These are phyloP conservation scores for Numenius arquata DNA, from an alignment of 2,113 vertebrate genomes.

Conservation along the genomic window DNA sequence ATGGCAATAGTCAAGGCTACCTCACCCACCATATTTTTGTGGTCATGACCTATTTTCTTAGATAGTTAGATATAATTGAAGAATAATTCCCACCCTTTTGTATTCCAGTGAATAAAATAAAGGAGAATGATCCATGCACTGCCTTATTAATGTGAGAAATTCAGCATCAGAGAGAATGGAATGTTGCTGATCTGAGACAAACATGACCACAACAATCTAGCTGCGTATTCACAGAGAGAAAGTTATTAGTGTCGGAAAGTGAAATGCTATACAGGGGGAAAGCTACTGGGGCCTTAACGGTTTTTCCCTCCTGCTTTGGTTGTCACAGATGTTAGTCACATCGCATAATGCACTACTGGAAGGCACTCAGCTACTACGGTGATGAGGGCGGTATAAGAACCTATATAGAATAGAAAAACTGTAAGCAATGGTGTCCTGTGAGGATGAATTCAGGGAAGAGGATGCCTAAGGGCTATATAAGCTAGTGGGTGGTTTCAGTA, in stretches of 20 bases:
- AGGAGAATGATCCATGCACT: neutral
- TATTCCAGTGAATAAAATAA: neutral
- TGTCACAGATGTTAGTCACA: constrained; percentile 49
- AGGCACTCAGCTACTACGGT: neutral
- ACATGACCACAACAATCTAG: neutral
- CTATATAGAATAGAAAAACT: neutral
- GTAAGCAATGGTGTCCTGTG: constrained; percentile 3
- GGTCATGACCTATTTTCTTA: neutral
- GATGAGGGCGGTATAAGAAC: neutral
- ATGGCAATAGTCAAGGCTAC: neutral
- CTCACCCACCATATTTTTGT: neutral
- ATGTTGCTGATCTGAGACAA: neutral
- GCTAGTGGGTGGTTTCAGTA: constrained; percentile 24
- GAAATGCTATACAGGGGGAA: neutral
- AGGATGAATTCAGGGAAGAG: constrained; percentile 23
- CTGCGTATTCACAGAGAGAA: constrained; percentile 12
- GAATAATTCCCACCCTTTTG: neutral
- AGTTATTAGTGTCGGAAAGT: constrained; percentile 25
- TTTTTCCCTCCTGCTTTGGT: constrained; percentile 13
- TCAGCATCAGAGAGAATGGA: neutral
- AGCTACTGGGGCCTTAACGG: neutral
- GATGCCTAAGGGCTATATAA: neutral
- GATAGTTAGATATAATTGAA: neutral
- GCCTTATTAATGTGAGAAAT: neutral
- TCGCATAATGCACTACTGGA: neutral